These are phyloP conservation scores for Chrysotoxum bicinctum DNA, from an alignment of 2,888 invertebrate species.

Conservation along the genomic window DNA sequence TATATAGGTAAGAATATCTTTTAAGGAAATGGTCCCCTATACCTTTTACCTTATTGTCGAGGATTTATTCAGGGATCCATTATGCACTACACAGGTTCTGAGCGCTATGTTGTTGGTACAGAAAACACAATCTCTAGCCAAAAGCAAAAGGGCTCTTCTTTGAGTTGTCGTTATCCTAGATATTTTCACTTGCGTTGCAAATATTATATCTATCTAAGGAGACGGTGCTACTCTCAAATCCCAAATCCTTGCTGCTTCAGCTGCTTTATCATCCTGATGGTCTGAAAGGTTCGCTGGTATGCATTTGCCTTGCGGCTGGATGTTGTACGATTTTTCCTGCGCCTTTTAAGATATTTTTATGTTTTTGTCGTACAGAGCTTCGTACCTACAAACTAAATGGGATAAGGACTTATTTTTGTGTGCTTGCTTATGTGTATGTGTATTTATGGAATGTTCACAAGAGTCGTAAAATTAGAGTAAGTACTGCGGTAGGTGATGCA, in stretches of 20 bases:
- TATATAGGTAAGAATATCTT: conserved; percentile 13
- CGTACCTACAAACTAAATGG: conserved; percentile 20
- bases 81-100: conserved; percentile 36
- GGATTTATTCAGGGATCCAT: conserved; percentile 47
- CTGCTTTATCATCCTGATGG: conserved; percentile 14
- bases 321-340: conserved; percentile 48
- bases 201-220: conserved; percentile 19
- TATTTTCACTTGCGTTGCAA: conserved; percentile 41
- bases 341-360: conserved; percentile 50
- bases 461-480: conserved; percentile 70
- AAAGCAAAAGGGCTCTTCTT: conserved; percentile 37
- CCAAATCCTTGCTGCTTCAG: conserved; percentile 41
- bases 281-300: conserved; percentile 21
- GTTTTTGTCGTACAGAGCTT: conserved; percentile 1
- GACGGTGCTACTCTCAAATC: conserved; percentile 41
- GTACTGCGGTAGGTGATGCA: conserved; percentile 73
- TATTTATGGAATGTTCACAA: conserved; percentile 44
- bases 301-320: conserved; percentile 54
- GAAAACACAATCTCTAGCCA: conserved; percentile 11
- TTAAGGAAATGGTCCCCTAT: conserved; percentile 4
- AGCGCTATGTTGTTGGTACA: background rate
- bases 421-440: background rate
- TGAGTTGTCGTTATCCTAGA: conserved; percentile 67
- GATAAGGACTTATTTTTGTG: conserved; percentile 42
- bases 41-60: conserved; percentile 53